phyloP scores from a whole-genome alignment of 1,140 invertebrate genomes.

The Aleiodes sp. region DNA sequence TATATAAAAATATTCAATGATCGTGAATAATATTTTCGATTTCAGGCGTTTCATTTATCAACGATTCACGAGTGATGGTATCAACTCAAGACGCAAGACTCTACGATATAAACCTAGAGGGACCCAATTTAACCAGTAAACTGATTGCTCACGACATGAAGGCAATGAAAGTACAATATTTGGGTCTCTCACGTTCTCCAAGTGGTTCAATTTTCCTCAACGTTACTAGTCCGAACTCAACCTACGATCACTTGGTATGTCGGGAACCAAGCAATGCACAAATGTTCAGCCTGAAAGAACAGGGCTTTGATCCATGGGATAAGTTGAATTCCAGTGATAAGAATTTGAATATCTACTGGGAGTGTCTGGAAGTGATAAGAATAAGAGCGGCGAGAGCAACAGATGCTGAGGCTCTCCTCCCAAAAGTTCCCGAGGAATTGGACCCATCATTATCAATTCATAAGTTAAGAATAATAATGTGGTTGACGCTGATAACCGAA shows the following conservation, averaged over 20 bases:
- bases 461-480: conserved; percentile 51
- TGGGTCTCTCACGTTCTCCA: conserved; percentile 52
- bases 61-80: conserved; percentile 41
- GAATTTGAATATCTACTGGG: conserved; percentile 49
- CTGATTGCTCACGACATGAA: conserved; percentile 43
- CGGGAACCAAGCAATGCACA: conserved; percentile 54
- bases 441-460: conserved; percentile 45
- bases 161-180: conserved; percentile 46
- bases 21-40: conserved; percentile 27
- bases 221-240: conserved; percentile 52
- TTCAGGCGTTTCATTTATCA: conserved; percentile 44
- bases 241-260: conserved; percentile 57
- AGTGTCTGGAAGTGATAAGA: conserved; percentile 57
- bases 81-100: conserved; percentile 52
- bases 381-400: conserved; percentile 47
- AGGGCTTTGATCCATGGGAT: conserved; percentile 44
- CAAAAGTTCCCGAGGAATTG: conserved; percentile 39
- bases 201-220: conserved; percentile 49
- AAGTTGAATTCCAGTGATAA: conserved; percentile 44
- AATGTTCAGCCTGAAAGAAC: conserved; percentile 47
- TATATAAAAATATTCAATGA: neutral
- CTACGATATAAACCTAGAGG: conserved; percentile 33
- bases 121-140: conserved; percentile 30
- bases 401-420: conserved; percentile 32
- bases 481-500: conserved; percentile 53